Evolutionary conservation across 2,797 vertebrate species (phyloP), one percentile per base, ranked within the genome.

Genomic region (Enoplosus armatus): DNA sequence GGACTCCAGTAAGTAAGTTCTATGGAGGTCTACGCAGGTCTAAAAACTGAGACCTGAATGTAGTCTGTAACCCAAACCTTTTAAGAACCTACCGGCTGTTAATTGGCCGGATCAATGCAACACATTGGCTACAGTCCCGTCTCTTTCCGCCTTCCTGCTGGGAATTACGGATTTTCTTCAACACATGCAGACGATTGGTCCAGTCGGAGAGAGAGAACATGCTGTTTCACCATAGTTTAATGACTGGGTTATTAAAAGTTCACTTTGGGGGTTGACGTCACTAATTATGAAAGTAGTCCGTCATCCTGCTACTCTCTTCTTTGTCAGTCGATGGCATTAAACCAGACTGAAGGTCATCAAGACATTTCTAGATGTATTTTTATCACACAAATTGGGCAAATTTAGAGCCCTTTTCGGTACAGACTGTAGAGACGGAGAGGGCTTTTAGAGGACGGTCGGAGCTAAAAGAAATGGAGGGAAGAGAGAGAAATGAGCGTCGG

Each of bases 361-460:
- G 10, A 31, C 59, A 50, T 50, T 65, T 70, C 20, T 26, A 15
- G n/a, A 20, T 71, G 16, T 48, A n/a, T 48, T 72, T 37, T 62
- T 61, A 7, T 33, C 15, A 33, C 18, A 22, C 1, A 24, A 33
- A 50, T 35, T 54, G 11, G 11, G 47, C 14, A 41, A 1, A 16
- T 41, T 70, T 22, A 2, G 33, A 47, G 3, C 7, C 20, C 9
- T 5, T n/a, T 29, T 53, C 16, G 45, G 47, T 41, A 20, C 48
- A 48, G n/a, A n/a, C n/a, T n/a, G n/a, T n/a, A n/a, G 18, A 61
- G 26, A 33, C 18, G 31, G 37, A 77, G 5, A 29, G 5, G 6
- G 26, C 60, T 70, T 3, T 24, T 4, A 50, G 54, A 12, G 45
- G 69, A 80, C 11, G 20, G 59, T 55, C 35, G n/a, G 43, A 60